Base-by-base conservation (phyloP, 1,140 invertebrate species). In the Chelonus insularis region DNA sequence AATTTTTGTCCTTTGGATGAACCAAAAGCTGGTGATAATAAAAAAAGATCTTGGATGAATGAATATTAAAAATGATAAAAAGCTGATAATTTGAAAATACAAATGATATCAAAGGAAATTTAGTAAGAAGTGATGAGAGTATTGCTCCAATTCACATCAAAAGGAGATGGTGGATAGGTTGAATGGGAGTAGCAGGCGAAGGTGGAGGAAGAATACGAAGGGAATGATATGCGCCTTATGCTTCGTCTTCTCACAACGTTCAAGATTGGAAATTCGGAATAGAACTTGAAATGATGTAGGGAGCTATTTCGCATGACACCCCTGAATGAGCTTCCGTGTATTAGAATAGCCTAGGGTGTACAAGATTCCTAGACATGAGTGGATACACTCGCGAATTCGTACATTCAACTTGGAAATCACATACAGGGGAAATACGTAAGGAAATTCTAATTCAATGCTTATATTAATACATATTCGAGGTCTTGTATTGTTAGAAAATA, bases 191-290 rank as follows among this genome's bases (percentile, higher is more conserved):
- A 43, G 5, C 7, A 16, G 29, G 18, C 16, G 23, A 23, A 11
- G 29, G 29, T 16, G 32, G 52, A 60, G 34, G 11, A 52, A 48
- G 16, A 59, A 43, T 23, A 16, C 9, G n/a, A 55, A 48, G 23
- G 58, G 37, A 34, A 25, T 54, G 29, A 43, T 43, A 43, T 43
- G 41, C 41, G 16, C 41, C 12, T 16, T 66, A 68, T 60, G 60
- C 64, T 59, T 69, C 69, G 70, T 18, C 41, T 43, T 43, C 12
- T 43, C 12, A 43, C 41, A 14, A 43, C 66, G 68, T 60, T 60
- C n/a, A 66, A 70, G 70, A 75, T 75, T 71, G 69, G 69, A 75
- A 75, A 72, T 75, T 57, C 71, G 69, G 66, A 70, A 67, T 72
- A 68, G 69, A 72, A 73, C 68, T 63, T 43, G 57, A 62, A 70